phyloP scores from a whole-genome alignment of 2,888 invertebrate species.

The Petrophora chlorosata region DNA sequence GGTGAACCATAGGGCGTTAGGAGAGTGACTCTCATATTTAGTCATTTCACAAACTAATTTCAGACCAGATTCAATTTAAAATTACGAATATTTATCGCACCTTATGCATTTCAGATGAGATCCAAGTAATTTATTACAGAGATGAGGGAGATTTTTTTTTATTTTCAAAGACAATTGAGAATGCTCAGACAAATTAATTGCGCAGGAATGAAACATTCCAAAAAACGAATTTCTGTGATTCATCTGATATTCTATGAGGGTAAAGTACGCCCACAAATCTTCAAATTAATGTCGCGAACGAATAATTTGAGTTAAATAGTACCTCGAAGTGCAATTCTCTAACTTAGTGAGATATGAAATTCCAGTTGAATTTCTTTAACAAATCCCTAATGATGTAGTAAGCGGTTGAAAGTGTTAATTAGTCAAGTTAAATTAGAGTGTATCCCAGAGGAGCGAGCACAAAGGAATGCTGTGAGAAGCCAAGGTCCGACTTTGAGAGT shows the following conservation, averaged over 20 bases:
- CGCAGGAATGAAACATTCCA: conserved; percentile 6
- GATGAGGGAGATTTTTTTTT: conserved; percentile 15
- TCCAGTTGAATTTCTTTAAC: conserved; percentile 22
- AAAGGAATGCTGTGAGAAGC: conserved; percentile 41
- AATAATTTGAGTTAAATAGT: conserved; percentile 5
- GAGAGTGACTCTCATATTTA: conserved; percentile 6
- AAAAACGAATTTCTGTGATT: conserved; percentile 12
- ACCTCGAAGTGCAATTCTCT: conserved; percentile 10
- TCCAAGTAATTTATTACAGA: conserved; percentile 18
- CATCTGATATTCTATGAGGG: conserved; percentile 1
- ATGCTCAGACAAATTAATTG: conserved; percentile 13
- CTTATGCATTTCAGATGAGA: conserved; percentile 25
- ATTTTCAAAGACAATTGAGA: conserved; percentile 8
- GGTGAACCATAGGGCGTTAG: conserved; percentile 4
- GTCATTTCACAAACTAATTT: conserved; percentile 12
- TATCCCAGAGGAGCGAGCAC: conserved; percentile 43
- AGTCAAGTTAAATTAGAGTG: conserved; percentile 48
- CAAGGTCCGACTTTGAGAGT: conserved; percentile 35
- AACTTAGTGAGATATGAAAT: conserved; percentile 16
- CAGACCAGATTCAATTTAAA: conserved; percentile 12
- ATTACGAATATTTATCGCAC: conserved; percentile 17
- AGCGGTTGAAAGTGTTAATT: conserved; percentile 40
- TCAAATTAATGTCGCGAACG: conserved; percentile 1
- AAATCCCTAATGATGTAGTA: conserved; percentile 19
- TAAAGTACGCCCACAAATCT: conserved; percentile 7